A percentile compares a stretch with the other conserved stretches of the same genome.
Evolutionary conservation across 2,797 vertebrate genomes (phyloP).

Genomic region (Rhodeus uyekii): DNA sequence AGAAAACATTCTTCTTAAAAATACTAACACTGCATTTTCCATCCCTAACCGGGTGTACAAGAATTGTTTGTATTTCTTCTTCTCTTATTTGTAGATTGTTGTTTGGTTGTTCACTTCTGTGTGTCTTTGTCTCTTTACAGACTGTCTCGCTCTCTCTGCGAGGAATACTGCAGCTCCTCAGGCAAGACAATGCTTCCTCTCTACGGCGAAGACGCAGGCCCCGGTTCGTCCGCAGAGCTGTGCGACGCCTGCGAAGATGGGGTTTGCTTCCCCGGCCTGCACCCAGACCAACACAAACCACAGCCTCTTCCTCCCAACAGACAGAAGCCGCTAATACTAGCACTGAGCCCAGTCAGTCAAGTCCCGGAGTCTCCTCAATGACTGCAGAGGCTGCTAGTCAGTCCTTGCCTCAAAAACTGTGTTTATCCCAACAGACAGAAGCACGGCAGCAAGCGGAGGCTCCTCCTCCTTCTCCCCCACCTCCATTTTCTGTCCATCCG

Average conservation of each 20-base stretch:
- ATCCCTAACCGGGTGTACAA: neutral
- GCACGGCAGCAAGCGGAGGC: constrained; percentile 58
- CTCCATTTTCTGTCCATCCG: constrained; percentile 61
- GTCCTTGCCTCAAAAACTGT: constrained; percentile 75
- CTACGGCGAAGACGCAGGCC: constrained; percentile 76
- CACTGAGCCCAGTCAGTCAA: constrained; percentile 61
- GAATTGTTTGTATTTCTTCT: neutral
- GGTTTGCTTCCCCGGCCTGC: constrained; percentile 74
- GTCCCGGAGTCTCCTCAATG: constrained; percentile 63
- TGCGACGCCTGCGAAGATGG: constrained; percentile 81
- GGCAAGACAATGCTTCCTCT: constrained; percentile 75
- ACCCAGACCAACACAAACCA: constrained; percentile 68
- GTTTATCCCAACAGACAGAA: constrained; percentile 66
- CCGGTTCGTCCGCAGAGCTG: constrained; percentile 74
- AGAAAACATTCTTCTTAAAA: neutral
- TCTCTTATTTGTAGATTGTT: neutral
- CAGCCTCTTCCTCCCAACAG: constrained; percentile 66
- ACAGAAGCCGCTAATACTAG: constrained; percentile 59
- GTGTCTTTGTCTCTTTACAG: constrained; percentile 53
- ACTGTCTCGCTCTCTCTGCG: constrained; percentile 77
- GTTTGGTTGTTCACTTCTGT: neutral
- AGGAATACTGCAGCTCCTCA: constrained; percentile 81
- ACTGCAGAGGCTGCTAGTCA: constrained; percentile 69
- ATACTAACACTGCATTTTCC: no score
- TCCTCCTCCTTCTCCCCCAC: neutral